phyloP scores from a whole-genome alignment of 2,888 invertebrate genomes.

The Lithophane ornitopus region DNA sequence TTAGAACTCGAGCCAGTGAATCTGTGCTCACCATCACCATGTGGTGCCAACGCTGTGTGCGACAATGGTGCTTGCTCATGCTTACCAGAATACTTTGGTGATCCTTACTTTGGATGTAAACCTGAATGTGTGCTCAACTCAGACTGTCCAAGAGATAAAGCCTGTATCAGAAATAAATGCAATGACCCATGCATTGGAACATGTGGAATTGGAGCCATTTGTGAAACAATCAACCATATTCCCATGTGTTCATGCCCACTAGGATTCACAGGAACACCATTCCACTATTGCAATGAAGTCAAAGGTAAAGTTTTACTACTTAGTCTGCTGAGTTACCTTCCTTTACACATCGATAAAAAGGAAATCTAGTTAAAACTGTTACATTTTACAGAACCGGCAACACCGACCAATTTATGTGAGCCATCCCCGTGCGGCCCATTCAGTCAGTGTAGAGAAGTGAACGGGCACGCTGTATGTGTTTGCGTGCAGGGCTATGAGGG shows the following conservation, averaged over 20 bases:
- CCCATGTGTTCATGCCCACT: conserved; percentile 92
- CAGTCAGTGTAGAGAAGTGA: conserved; percentile 93
- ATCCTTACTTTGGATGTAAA: conserved; percentile 93
- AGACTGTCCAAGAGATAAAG: conserved; percentile 92
- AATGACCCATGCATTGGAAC: conserved; percentile 93
- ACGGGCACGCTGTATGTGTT: conserved; percentile 93
- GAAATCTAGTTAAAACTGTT: conserved; percentile 10
- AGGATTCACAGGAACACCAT: conserved; percentile 92
- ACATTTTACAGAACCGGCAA: conserved; percentile 74
- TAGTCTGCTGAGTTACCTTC: neutral
- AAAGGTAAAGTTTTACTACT: conserved; percentile 71
- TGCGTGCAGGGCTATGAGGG: conserved; percentile 93
- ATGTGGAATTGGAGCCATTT: conserved; percentile 91
- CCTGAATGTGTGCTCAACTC: conserved; percentile 95
- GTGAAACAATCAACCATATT: conserved; percentile 92
- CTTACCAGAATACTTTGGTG: conserved; percentile 93
- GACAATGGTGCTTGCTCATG: conserved; percentile 93
- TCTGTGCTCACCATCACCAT: conserved; percentile 93
- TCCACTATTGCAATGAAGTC: conserved; percentile 89
- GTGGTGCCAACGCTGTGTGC: conserved; percentile 92
- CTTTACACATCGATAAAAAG: neutral
- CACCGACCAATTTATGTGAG: conserved; percentile 78
- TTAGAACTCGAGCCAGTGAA: conserved; percentile 84
- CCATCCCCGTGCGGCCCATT: conserved; percentile 93
- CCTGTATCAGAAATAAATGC: conserved; percentile 94